Evolutionary conservation across 2,113 vertebrate genomes (phyloP).

Genomic region (Ploceus nigricollis): DNA sequence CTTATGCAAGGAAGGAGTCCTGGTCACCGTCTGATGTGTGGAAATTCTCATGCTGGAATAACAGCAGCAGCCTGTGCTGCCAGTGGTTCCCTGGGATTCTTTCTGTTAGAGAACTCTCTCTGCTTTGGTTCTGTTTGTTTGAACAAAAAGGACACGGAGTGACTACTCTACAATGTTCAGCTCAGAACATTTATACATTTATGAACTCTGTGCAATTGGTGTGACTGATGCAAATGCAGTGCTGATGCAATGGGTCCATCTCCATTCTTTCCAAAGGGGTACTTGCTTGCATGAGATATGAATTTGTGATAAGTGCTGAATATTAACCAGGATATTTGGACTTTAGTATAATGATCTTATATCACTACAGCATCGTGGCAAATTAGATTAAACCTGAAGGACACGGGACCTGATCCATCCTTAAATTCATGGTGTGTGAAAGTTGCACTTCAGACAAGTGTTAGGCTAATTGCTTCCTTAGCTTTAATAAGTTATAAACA

Average conservation of each 20-base stretch:
- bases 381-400: conserved; percentile 59
- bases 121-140: background rate
- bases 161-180: background rate
- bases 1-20: background rate
- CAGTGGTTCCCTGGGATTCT: background rate
- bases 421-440: conserved; percentile 63
- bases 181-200: background rate
- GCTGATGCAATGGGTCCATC: background rate
- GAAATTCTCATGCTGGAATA: background rate
- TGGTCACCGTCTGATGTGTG: background rate
- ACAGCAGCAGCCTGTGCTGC: background rate
- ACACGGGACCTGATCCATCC: conserved; percentile 15
- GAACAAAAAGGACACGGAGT: background rate
- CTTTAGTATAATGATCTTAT: background rate
- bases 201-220: background rate
- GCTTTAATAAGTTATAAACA: conserved; percentile 63
- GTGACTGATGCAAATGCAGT: background rate
- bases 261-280: background rate
- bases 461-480: conserved; percentile 65
- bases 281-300: background rate
- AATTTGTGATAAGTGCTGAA: background rate
- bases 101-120: background rate
- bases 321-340: conserved; percentile 6
- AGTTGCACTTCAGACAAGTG: conserved; percentile 52
- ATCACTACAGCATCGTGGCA: background rate